These are phyloP conservation scores for Eucidaris tribuloides DNA, from an alignment of 35 echinoderm and acorn worm species.

Conservation along the genomic window DNA sequence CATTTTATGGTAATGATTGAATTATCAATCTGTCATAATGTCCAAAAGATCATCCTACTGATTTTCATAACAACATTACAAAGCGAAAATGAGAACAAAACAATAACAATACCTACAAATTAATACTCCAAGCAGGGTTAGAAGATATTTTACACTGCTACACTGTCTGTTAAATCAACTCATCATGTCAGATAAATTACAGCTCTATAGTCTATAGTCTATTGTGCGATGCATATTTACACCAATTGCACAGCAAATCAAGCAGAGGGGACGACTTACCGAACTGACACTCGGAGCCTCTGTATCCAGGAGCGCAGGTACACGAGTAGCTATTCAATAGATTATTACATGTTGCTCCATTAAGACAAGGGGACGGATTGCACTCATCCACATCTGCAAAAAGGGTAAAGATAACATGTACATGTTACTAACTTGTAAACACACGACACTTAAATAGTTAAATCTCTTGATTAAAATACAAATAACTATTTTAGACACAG, in stretches of 20 bases:
- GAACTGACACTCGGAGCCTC: slow-evolving; percentile 11
- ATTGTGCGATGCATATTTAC: background rate
- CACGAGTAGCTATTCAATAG: slow-evolving; percentile 15
- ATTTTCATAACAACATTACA: too few species aligned
- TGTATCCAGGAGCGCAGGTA: slow-evolving; percentile 3
- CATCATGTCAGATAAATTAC: background rate
- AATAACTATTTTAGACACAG: background rate
- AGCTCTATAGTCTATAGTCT: background rate
- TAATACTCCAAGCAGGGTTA: too few species aligned
- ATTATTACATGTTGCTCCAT: slow-evolving; percentile 38
- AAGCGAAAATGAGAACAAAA: too few species aligned
- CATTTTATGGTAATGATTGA: too few species aligned
- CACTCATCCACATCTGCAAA: slow-evolving; percentile 41
- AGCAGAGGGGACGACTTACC: background rate
- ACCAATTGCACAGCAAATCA: too few species aligned
- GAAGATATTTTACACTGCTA: too few species aligned
- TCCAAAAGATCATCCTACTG: too few species aligned
- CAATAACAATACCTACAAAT: too few species aligned
- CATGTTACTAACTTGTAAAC: background rate
- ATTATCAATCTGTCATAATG: too few species aligned
- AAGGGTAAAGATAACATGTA: background rate
- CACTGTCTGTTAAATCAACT: too few species aligned
- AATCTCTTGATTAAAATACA: background rate
- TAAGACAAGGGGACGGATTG: slow-evolving; percentile 12
- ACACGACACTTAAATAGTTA: background rate